Evolutionary conservation across 2,113 vertebrate species (phyloP).

Genomic region (Symphodus melops): DNA sequence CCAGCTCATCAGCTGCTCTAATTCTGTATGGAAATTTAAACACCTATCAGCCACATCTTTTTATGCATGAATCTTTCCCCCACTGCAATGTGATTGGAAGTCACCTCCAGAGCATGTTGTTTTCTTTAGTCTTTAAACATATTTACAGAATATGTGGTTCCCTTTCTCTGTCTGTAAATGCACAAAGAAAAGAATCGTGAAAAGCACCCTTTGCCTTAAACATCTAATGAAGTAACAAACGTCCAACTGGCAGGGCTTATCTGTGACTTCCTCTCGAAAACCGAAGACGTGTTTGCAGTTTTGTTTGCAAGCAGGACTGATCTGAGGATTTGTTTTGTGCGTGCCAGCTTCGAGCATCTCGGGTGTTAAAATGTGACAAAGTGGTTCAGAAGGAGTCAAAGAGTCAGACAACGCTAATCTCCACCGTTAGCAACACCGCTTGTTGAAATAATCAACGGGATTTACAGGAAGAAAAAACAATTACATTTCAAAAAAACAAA

Average conservation of each 20-base stretch:
- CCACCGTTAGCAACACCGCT: slow-evolving; percentile 3
- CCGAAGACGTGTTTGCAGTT: slow-evolving; percentile 50
- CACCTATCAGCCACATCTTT: no score
- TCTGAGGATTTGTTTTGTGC: slow-evolving; percentile 33
- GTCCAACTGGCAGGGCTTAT: slow-evolving; percentile 44
- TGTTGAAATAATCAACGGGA: slow-evolving; percentile 28
- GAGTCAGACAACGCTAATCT: neutral
- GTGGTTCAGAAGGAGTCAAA: neutral
- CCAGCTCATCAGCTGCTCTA: slow-evolving; percentile 13
- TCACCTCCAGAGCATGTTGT: no score
- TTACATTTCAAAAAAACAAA: no score
- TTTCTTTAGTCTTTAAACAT: no score
- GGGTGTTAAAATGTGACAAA: slow-evolving; percentile 42
- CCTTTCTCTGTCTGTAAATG: neutral
- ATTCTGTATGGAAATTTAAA: slow-evolving; percentile 13
- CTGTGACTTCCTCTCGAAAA: slow-evolving; percentile 48
- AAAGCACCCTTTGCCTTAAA: neutral
- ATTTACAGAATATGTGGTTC: no score
- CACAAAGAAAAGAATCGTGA: neutral
- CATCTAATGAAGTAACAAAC: slow-evolving; percentile 34
- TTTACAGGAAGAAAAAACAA: neutral
- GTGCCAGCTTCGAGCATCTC: slow-evolving; percentile 44
- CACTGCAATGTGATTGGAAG: no score
- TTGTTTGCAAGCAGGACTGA: slow-evolving; percentile 28
- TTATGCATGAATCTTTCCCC: no score